phyloP scores from a whole-genome alignment of 2,888 invertebrate genomes.

The Adela reaumurella region DNA sequence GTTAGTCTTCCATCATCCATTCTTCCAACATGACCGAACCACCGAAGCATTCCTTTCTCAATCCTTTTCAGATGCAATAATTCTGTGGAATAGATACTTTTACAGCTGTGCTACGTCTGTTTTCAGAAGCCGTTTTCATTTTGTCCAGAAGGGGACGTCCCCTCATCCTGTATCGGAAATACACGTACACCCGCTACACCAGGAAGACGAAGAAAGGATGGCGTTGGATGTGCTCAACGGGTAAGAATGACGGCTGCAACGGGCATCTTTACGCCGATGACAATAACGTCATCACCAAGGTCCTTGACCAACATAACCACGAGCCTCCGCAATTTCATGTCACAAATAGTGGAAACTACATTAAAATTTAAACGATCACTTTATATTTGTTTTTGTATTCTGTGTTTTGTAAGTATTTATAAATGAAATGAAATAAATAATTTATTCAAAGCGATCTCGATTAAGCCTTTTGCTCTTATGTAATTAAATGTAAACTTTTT shows the following conservation, averaged over 20 bases:
- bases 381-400: too few species aligned
- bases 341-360: not conserved
- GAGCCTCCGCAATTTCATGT: not conserved
- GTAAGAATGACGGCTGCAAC: constrained; percentile 2
- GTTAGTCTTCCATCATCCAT: too few species aligned
- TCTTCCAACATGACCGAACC: too few species aligned
- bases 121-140: constrained; percentile 20
- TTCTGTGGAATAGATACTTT: too few species aligned
- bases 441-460: too few species aligned
- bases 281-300: not conserved
- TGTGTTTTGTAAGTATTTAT: too few species aligned
- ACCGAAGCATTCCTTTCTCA: too few species aligned
- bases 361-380: too few species aligned
- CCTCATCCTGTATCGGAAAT: constrained; percentile 17
- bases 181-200: not conserved
- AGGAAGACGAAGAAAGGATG: not conserved
- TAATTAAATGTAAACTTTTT: too few species aligned
- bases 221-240: constrained; percentile 4
- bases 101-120: constrained; percentile 1
- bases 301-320: not conserved
- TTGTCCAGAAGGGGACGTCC: constrained; percentile 27
- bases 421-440: too few species aligned
- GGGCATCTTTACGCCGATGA: constrained; percentile 1
- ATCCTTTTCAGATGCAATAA: too few species aligned
- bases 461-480: too few species aligned